Base-by-base conservation (phyloP, 2,888 invertebrate genomes). In the Hyles lineata region DNA sequence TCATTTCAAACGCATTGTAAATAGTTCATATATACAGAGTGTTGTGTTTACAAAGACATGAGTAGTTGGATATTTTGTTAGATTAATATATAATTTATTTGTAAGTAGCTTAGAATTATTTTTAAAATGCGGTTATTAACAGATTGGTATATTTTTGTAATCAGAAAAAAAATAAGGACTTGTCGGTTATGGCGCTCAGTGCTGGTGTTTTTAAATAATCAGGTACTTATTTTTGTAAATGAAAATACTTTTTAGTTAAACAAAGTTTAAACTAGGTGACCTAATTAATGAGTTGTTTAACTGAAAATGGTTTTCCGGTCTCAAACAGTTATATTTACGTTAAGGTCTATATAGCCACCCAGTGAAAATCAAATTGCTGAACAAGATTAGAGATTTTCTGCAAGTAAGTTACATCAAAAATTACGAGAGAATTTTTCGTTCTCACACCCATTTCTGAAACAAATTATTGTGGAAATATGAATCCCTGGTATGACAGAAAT, bases 51-150 rank as follows among this genome's bases (percentile, higher is more conserved):
- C n/a, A 63, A 63, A 71, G 70, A 70, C 58, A 70, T 55, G 60
- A 71, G 15, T 71, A 23, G 52, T 70, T 62, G 60, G 70, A 55
- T 70, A 58, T 58, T 52, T 70, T 58, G 19, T 58, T 70, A 58
- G 32, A 55, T 19, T 70, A 25, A 58, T n/a, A 70, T 70, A 32
- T 58, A 32, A 32, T 67, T 71, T 62, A 50, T 67, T 67, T 50
- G 60, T 79, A 76, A 62, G 9, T 74, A 74, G 73, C 70, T 69
- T 72, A 80, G 61, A 52, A 71, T 76, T 50, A 67, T 67, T 67
- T 67, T 15, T 60, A 25, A 60, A 60, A 15, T 23, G 23, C 52
- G 52, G 19, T 55, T 60, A 15, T 63, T 74, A 76, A 75, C 63
- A 63, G 63, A 63, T 63, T 8, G 17, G 67, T 43, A 50, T 63